These are phyloP conservation scores for Paracentrotus lividus DNA, from an alignment of 53 echinoderm and acorn worm species.

Conservation along the genomic window DNA sequence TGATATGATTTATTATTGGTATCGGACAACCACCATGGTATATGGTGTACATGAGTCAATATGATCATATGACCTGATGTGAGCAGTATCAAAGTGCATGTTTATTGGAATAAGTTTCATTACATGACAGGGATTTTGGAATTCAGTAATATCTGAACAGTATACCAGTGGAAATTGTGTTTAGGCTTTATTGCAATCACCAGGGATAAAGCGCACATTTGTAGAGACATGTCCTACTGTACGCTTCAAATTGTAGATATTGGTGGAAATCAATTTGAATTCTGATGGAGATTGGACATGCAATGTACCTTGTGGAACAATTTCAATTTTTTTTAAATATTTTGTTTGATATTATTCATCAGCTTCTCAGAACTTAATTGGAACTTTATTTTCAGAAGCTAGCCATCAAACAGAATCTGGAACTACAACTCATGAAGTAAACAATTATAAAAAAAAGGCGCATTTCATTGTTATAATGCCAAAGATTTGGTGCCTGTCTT, in stretches of 20 bases:
- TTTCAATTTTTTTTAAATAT: neutral
- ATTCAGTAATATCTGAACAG: neutral
- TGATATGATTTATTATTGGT: neutral
- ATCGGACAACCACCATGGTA: no score
- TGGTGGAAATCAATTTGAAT: neutral
- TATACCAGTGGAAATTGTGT: neutral
- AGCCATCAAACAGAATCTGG: neutral
- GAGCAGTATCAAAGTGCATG: neutral
- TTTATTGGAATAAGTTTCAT: slow-evolving; percentile 36
- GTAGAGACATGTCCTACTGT: neutral
- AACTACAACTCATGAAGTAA: neutral
- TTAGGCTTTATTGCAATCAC: neutral
- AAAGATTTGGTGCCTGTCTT: slow-evolving; percentile 39
- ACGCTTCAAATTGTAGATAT: neutral
- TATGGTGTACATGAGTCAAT: neutral
- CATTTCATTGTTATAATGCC: slow-evolving; percentile 3
- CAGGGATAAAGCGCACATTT: neutral
- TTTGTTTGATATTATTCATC: no score
- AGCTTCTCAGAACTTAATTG: neutral
- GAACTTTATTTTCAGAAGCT: neutral
- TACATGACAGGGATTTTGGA: neutral
- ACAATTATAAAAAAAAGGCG: neutral
- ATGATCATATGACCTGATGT: neutral
- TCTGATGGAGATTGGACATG: neutral
- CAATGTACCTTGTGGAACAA: neutral